Evolutionary conservation across 2,113 vertebrate genomes (phyloP).

Genomic region (Baryphthengus martii): DNA sequence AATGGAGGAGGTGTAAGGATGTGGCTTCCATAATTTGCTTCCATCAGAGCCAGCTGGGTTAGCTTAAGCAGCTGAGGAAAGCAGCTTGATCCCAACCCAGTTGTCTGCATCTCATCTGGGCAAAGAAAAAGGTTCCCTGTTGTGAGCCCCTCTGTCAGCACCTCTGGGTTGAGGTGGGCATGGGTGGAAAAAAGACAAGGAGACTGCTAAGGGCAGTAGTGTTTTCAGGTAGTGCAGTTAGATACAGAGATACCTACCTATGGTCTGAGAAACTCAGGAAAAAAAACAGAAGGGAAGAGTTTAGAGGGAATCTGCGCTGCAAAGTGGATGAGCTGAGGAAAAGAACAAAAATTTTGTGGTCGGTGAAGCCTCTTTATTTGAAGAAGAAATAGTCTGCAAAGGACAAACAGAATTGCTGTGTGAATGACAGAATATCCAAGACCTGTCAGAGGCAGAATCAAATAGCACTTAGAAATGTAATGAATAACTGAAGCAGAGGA

Average conservation of each 20-base stretch:
- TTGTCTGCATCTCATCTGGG: not conserved
- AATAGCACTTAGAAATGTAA: not conserved
- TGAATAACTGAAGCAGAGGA: not conserved
- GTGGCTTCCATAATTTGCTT: not conserved
- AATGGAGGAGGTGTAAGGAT: not conserved
- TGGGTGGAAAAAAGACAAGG: not conserved
- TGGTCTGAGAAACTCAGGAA: not conserved
- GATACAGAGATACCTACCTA: not conserved
- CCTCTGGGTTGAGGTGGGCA: not conserved
- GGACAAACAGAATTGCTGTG: not conserved
- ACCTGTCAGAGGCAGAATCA: not conserved
- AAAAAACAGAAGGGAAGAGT: not conserved
- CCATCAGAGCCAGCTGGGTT: not conserved
- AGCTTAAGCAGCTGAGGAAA: not conserved
- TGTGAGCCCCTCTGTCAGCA: not conserved
- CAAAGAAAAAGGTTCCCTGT: not conserved
- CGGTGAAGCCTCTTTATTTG: not conserved
- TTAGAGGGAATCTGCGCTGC: not conserved
- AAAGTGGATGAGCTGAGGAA: not conserved
- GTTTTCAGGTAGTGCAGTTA: not conserved
- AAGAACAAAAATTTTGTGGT: not conserved
- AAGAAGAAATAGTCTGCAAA: not conserved
- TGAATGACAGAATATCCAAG: not conserved
- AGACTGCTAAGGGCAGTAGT: not conserved
- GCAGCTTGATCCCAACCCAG: not conserved